Conservation (phyloP, 2,888 invertebrate genomes). For the Hirtodrosophila cameraria region DNA sequence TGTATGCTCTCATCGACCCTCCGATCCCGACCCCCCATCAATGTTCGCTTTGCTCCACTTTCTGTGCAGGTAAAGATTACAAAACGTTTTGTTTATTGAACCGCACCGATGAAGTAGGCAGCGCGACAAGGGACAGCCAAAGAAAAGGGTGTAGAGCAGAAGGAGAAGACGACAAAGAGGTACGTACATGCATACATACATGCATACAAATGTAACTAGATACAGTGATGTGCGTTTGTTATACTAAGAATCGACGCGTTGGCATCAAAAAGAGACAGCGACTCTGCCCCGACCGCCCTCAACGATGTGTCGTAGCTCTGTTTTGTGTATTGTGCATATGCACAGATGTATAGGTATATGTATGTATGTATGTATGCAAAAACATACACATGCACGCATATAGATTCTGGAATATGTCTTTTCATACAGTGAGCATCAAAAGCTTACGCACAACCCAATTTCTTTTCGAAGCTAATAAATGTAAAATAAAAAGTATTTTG, state of each 20-base stretch:
- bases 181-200: slow-evolving; percentile 7
- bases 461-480: no score
- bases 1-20: slow-evolving; percentile 6
- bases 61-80: slow-evolving; percentile 71
- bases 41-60: slow-evolving; percentile 63
- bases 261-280: slow-evolving; percentile 53
- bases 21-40: slow-evolving; percentile 15
- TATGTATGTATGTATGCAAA: background rate
- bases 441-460: no score
- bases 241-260: slow-evolving; percentile 62
- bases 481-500: no score
- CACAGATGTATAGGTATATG: slow-evolving; percentile 2
- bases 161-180: slow-evolving; percentile 1
- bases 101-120: slow-evolving; percentile 43
- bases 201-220: slow-evolving; percentile 5
- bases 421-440: no score
- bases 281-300: slow-evolving; percentile 21
- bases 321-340: slow-evolving; percentile 32
- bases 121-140: slow-evolving; percentile 34
- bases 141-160: slow-evolving; percentile 19
- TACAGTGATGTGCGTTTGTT: slow-evolving; percentile 52
- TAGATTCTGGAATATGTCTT: no score
- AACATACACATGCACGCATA: background rate
- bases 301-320: slow-evolving; percentile 25
- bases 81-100: slow-evolving; percentile 68